Base-by-base conservation (phyloP, 2,797 vertebrate genomes). In the Tadarida brasiliensis region DNA sequence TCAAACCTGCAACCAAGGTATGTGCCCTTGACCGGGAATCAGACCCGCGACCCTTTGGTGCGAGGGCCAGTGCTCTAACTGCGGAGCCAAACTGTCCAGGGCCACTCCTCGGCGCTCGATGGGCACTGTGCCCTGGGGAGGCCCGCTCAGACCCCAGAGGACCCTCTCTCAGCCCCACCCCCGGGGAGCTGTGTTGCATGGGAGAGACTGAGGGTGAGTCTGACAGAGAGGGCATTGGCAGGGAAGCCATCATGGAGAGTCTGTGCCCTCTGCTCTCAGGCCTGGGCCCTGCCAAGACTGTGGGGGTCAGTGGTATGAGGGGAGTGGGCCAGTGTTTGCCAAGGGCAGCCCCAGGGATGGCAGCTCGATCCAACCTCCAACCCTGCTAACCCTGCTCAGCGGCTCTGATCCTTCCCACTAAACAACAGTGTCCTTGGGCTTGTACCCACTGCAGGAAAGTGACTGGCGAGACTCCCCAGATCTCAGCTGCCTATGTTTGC, bases 181-280 rank as follows among this genome's bases (percentile, higher is more conserved):
- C 47, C 6, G 2, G 26, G 57, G 49, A n/a, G 6, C 49, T 33
- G 19, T 2, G 9, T 17, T 92, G 71, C 61, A 44, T 28, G 3
- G 30, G 57, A n/a, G n/a, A 70, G 5, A 39, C 65, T 9, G 10
- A 81, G 57, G 78, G 30, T 19, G 54, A 76, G 63, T 20, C 33
- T 6, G 0, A 26, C 16, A 19, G 78, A 28, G 16, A 70, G 1
- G 5, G 26, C 16, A 26, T 7, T 1, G 0, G 30, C 44, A 59
- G 35, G 44, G 65, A 39, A 59, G 70, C 17, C 3, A 7, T 84
- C 1, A 2, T 4, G 35, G 65, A 22, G 47, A 44, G 67, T 49
- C 1, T 16, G 8, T 5, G 35, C 9, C 44, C 67, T 63, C 49
- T 44, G 28, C 2, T 20, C 47, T 33, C 19, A 14, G 63, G 30